Evolutionary conservation across 2,113 vertebrate genomes (phyloP).

Genomic region (Peromyscus californicus): DNA sequence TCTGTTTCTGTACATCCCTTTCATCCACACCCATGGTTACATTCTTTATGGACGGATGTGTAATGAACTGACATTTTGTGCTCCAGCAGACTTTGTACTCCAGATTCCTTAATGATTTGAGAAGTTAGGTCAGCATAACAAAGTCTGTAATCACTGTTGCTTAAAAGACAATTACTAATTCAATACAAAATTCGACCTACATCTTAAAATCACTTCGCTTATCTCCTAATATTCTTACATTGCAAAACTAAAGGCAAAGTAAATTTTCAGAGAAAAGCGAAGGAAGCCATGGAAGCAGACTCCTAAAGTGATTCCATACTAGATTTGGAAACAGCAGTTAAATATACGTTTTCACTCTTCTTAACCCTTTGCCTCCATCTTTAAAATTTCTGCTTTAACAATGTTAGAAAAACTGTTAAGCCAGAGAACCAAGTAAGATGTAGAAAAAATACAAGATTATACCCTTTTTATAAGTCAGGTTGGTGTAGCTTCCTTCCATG

Average conservation of each 20-base stretch:
- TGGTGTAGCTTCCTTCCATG: background rate
- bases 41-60: background rate
- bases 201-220: constrained; percentile 47
- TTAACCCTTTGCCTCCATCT: background rate
- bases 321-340: constrained; percentile 49
- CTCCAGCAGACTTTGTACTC: constrained; percentile 68
- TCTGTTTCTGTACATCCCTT: background rate
- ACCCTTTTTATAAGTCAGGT: constrained; percentile 30
- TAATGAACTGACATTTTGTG: constrained; percentile 70
- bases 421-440: constrained; percentile 57
- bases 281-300: constrained; percentile 27
- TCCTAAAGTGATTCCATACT: constrained; percentile 57
- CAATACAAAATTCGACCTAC: constrained; percentile 55
- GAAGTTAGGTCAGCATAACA: constrained; percentile 68
- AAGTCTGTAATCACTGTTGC: constrained; percentile 61
- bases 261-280: constrained; percentile 67
- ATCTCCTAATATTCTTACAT: constrained; percentile 57
- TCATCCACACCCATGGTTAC: constrained; percentile 14
- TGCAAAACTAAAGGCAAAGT: constrained; percentile 71
- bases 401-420: constrained; percentile 63
- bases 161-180: constrained; percentile 64
- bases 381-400: constrained; percentile 71
- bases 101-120: constrained; percentile 71
- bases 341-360: constrained; percentile 11
- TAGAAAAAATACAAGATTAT: constrained; percentile 67